Percentiles rank a stretch among this genome's conserved stretches.
phyloP scores from a whole-genome alignment of 1,140 invertebrate species.

The Procambarus virginalis region DNA sequence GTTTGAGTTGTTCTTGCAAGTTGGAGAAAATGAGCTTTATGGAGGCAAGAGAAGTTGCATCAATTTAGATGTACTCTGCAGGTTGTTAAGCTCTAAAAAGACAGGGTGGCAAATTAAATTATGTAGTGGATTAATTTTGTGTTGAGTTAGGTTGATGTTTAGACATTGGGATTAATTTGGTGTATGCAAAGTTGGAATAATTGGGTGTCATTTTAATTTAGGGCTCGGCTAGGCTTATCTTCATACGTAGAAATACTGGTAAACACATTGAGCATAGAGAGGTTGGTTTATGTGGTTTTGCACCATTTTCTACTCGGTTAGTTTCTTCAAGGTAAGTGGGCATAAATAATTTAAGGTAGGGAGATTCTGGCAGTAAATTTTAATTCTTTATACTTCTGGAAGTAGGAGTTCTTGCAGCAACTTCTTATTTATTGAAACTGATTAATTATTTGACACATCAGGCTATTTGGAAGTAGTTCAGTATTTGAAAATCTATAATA shows the following conservation, averaged over 20 bases:
- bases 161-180: background rate
- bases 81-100: background rate
- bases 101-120: background rate
- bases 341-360: background rate
- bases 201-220: background rate
- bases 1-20: conserved; percentile 1
- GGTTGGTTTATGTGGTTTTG: conserved; percentile 9
- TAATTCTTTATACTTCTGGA: conserved; percentile 6
- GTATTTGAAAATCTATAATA: background rate
- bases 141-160: background rate
- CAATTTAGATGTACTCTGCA: background rate
- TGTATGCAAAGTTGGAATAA: background rate
- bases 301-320: background rate
- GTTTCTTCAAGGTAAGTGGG: conserved; percentile 22
- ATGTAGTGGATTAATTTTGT: background rate
- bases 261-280: background rate
- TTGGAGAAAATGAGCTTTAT: background rate
- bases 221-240: background rate
- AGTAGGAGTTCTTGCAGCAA: conserved; percentile 37
- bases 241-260: background rate
- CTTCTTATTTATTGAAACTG: background rate
- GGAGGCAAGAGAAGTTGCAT: background rate
- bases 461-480: background rate
- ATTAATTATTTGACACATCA: background rate
- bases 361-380: background rate